A percentile compares a stretch with the other conserved stretches of the same genome.
Conservation (phyloP, 2,888 invertebrate genomes). For the Micropterix aruncella region DNA sequence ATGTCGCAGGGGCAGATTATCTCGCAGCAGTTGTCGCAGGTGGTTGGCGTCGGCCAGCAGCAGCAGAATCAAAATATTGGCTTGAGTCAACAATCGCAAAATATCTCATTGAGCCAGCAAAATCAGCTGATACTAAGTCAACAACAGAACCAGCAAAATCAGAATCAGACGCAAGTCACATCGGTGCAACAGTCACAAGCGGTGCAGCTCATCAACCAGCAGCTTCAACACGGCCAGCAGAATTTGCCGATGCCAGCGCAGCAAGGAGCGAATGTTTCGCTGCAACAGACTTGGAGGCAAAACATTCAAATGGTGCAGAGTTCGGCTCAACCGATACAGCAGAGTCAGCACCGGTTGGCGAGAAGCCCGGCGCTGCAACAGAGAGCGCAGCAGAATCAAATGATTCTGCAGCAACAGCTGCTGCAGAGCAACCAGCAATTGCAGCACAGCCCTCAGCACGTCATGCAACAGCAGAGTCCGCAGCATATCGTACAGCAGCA, state of each 20-base stretch:
- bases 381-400: slow-evolving; percentile 35
- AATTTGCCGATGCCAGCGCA: slow-evolving; percentile 32
- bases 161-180: slow-evolving; percentile 5
- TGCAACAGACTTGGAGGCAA: slow-evolving; percentile 32
- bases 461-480: slow-evolving; percentile 25
- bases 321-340: slow-evolving; percentile 17
- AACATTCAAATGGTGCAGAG: slow-evolving; percentile 38
- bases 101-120: not conserved
- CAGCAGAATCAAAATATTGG: slow-evolving; percentile 31
- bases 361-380: slow-evolving; percentile 32
- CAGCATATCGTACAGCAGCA: slow-evolving; percentile 17
- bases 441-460: slow-evolving; percentile 27
- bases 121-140: slow-evolving; percentile 5
- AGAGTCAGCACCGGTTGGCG: slow-evolving; percentile 37
- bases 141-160: slow-evolving; percentile 11
- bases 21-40: slow-evolving; percentile 32
- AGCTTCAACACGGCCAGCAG: slow-evolving; percentile 29
- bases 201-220: slow-evolving; percentile 21
- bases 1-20: slow-evolving; percentile 32
- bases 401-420: slow-evolving; percentile 41
- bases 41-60: slow-evolving; percentile 27
- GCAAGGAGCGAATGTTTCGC: slow-evolving; percentile 24
- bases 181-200: slow-evolving; percentile 7
- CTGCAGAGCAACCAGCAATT: slow-evolving; percentile 38
- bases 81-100: slow-evolving; percentile 23